phyloP scores from a whole-genome alignment of 2,113 vertebrate species.

The Neolamprologus variostigma region DNA sequence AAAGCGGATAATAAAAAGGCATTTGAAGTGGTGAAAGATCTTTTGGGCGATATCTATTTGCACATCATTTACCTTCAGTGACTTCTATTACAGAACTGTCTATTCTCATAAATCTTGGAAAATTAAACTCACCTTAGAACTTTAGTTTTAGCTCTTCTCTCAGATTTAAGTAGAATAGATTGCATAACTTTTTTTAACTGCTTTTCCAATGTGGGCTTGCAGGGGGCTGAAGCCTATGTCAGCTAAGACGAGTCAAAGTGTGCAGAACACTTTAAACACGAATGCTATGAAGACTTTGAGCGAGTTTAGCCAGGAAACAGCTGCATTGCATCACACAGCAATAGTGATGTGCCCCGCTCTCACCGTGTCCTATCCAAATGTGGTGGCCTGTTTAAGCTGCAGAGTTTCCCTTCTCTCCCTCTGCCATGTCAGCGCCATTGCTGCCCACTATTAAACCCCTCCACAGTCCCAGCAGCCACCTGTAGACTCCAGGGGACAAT shows the following conservation, averaged over 20 bases:
- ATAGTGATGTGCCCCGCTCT: neutral
- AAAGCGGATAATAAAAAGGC: neutral
- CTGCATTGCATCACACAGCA: neutral
- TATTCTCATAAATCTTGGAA: neutral
- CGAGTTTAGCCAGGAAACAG: neutral
- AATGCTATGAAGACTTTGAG: neutral
- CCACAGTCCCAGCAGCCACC: neutral
- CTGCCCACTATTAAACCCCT: neutral
- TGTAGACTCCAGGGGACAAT: neutral
- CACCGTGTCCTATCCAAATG: neutral
- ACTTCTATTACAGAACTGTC: neutral
- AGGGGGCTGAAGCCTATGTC: neutral
- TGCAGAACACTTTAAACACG: neutral
- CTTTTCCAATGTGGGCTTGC: neutral
- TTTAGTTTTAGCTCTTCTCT: neutral
- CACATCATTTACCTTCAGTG: neutral
- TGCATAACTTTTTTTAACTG: neutral
- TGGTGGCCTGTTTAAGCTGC: neutral
- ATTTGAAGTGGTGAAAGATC: neutral
- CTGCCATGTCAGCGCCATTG: neutral
- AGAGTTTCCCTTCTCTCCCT: neutral
- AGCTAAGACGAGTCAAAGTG: neutral
- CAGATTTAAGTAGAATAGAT: neutral
- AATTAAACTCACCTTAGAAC: neutral
- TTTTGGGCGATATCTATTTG: neutral